A percentile compares a stretch with the other conserved stretches of the same genome.
These are phyloP conservation scores for Charaxes varanes DNA, from an alignment of 1,140 invertebrate species.

Conservation along the genomic window DNA sequence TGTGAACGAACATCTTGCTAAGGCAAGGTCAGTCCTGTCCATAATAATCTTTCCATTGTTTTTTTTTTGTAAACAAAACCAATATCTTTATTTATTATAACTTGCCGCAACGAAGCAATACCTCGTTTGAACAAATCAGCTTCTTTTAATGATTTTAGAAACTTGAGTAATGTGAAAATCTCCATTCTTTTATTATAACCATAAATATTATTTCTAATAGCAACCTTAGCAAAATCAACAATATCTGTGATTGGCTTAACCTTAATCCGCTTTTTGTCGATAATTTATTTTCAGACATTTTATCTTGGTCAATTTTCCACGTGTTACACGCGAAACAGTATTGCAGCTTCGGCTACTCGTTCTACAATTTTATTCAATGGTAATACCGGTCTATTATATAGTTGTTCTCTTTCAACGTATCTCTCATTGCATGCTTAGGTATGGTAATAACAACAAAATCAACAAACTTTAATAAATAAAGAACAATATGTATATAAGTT, in stretches of 20 bases:
- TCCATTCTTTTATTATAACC: conserved; percentile 9
- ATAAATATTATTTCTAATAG: too few species aligned
- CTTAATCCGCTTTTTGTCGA: conserved; percentile 6
- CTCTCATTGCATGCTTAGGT: neutral
- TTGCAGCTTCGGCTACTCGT: conserved; percentile 10
- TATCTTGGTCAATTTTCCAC: conserved; percentile 8
- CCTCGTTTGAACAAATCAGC: too few species aligned
- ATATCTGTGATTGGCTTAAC: conserved; percentile 7
- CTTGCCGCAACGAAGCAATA: conserved; percentile 8
- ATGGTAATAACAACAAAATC: neutral
- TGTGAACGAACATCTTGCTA: conserved; percentile 11
- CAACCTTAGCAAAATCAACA: conserved; percentile 11
- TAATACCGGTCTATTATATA: too few species aligned
- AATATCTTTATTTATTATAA: conserved; percentile 20
- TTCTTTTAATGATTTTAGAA: too few species aligned
- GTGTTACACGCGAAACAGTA: conserved; percentile 11
- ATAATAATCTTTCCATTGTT: conserved; percentile 26
- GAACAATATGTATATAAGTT: too few species aligned
- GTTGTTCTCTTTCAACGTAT: too few species aligned
- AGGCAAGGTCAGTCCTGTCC: conserved; percentile 17
- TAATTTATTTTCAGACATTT: conserved; percentile 5
- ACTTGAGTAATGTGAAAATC: too few species aligned
- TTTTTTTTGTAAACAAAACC: conserved; percentile 14
- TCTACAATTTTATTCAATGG: conserved; percentile 9
- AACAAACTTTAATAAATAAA: conserved; percentile 1